phyloP scores from a whole-genome alignment of 92 coral and sea anemone species.

The Parazoanthus atlanticus region DNA sequence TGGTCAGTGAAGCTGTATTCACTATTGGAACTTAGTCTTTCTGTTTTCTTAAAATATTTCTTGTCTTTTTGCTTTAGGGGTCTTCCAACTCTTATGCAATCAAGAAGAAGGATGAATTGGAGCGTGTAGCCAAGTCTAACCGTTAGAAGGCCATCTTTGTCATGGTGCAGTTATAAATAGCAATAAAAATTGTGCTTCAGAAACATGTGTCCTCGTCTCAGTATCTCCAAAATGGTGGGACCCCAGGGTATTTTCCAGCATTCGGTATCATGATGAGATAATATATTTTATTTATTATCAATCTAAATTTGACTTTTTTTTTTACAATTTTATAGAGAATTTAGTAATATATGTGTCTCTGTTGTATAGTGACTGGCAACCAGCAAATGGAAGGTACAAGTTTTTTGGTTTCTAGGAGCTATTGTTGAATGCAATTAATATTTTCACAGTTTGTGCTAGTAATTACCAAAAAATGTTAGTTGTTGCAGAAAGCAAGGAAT shows the following conservation, averaged over 20 bases:
- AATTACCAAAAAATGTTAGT: no score
- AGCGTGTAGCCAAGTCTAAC: slow-evolving; percentile 99
- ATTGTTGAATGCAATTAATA: no score
- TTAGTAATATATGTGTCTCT: no score
- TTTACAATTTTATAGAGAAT: no score
- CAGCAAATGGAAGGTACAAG: no score
- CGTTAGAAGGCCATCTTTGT: slow-evolving; percentile 71
- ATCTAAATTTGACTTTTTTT: no score
- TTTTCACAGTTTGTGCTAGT: no score
- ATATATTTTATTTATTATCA: no score
- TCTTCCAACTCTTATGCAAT: slow-evolving; percentile 99
- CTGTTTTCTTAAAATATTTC: not conserved
- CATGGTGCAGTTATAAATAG: slow-evolving; percentile 53
- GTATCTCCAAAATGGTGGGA: not conserved
- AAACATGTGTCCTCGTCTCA: not conserved
- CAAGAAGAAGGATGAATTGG: slow-evolving; percentile 99
- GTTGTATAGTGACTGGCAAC: no score
- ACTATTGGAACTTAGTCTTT: not conserved
- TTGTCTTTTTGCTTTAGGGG: slow-evolving; percentile 65
- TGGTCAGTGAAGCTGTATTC: no score
- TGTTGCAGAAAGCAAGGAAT: no score
- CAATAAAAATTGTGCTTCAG: slow-evolving; percentile 30
- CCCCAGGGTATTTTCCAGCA: not conserved
- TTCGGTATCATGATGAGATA: not conserved
- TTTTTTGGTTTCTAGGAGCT: no score